Conservation (phyloP, 2,888 invertebrate genomes). For the Polietes domitor region DNA sequence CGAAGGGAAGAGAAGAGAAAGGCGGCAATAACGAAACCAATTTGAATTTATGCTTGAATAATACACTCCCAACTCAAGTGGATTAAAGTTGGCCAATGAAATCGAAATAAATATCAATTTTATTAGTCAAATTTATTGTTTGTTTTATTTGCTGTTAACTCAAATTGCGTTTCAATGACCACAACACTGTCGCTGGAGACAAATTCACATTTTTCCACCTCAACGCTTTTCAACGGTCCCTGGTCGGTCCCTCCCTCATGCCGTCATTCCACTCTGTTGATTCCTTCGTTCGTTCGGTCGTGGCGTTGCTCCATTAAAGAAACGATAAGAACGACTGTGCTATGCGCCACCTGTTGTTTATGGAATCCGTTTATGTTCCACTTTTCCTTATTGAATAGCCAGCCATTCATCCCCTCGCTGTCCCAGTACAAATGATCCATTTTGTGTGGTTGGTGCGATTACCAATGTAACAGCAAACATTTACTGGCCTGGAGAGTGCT, state of each 20-base stretch:
- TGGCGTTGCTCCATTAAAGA: constrained; percentile 11
- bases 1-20: neutral
- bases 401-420: neutral
- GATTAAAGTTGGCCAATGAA: constrained; percentile 58
- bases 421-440: constrained; percentile 5
- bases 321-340: constrained; percentile 17
- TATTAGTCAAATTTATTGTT: constrained; percentile 53
- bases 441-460: constrained; percentile 15
- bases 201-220: constrained; percentile 55
- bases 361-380: constrained; percentile 48
- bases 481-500: neutral
- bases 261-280: neutral
- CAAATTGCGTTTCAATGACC: constrained; percentile 56
- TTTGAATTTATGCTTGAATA: constrained; percentile 60
- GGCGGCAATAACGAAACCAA: constrained; percentile 28
- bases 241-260: neutral
- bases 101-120: constrained; percentile 58
- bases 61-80: constrained; percentile 56
- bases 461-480: constrained; percentile 8
- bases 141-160: constrained; percentile 37
- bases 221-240: constrained; percentile 39
- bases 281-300: neutral
- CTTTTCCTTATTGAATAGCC: constrained; percentile 16
- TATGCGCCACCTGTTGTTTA: constrained; percentile 53
- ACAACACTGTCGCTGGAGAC: constrained; percentile 46